Evolutionary conservation across 2,888 invertebrate species (phyloP).

Genomic region (Dryobota labecula): DNA sequence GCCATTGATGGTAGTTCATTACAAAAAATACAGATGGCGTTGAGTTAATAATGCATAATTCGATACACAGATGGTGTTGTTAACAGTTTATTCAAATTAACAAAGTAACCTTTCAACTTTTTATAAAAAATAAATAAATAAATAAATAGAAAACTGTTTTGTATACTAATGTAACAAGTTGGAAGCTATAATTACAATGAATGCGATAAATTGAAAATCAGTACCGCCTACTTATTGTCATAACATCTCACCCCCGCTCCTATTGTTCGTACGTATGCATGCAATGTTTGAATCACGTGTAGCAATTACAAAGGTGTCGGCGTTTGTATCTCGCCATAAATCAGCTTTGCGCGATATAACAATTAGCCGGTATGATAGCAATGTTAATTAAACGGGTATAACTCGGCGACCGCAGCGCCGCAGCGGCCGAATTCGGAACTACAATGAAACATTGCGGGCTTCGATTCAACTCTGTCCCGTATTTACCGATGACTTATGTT

Average conservation of each 20-base stretch:
- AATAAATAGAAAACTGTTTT: slow-evolving; percentile 26
- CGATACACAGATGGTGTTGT: slow-evolving; percentile 73
- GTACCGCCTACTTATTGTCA: slow-evolving; percentile 69
- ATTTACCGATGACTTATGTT: slow-evolving; percentile 40
- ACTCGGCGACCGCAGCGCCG: slow-evolving; percentile 78
- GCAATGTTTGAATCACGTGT: slow-evolving; percentile 84
- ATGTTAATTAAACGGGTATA: slow-evolving; percentile 90
- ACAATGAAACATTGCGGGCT: slow-evolving; percentile 49
- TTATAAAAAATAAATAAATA: too few relatives aligned
- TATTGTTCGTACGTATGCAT: slow-evolving; percentile 80
- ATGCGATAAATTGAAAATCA: slow-evolving; percentile 67
- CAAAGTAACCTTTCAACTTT: neutral
- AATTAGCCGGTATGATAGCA: slow-evolving; percentile 90
- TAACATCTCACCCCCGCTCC: slow-evolving; percentile 69
- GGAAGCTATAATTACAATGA: slow-evolving; percentile 46
- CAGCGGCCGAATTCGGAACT: slow-evolving; percentile 74
- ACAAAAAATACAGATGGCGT: slow-evolving; percentile 76
- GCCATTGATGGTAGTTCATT: slow-evolving; percentile 66
- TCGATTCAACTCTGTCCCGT: slow-evolving; percentile 34
- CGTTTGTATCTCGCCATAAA: slow-evolving; percentile 87
- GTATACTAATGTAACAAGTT: slow-evolving; percentile 22
- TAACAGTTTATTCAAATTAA: slow-evolving; percentile 14
- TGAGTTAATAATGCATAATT: slow-evolving; percentile 64
- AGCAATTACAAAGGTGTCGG: slow-evolving; percentile 89
- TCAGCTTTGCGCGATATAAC: slow-evolving; percentile 90